phyloP scores from a whole-genome alignment of 2,888 invertebrate genomes.

The Hemaris fuciformis region DNA sequence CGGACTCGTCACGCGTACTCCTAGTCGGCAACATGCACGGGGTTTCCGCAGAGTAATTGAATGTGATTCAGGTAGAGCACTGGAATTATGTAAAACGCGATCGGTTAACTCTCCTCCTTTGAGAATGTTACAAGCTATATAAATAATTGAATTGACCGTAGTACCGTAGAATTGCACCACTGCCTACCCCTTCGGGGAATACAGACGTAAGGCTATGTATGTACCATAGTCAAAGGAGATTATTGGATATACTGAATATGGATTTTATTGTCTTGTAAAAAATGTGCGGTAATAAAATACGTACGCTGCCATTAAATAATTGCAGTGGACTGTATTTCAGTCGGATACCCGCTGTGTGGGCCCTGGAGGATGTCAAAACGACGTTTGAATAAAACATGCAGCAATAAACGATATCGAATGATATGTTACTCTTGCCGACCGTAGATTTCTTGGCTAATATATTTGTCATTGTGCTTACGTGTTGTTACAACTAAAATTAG shows the following conservation, averaged over 20 bases:
- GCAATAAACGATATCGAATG: not conserved
- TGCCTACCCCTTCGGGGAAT: not conserved
- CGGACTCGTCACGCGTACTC: not conserved
- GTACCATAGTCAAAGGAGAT: too few species aligned
- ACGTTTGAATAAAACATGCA: not conserved
- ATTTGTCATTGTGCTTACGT: not conserved
- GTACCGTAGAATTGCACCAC: not conserved
- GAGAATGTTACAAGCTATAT: not conserved
- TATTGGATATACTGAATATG: too few species aligned
- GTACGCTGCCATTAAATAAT: not conserved
- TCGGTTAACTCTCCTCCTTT: not conserved
- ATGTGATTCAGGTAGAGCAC: not conserved
- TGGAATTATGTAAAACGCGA: conserved; percentile 4
- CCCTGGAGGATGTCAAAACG: not conserved
- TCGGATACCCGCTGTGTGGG: not conserved
- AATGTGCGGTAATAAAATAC: too few species aligned
- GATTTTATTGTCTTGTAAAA: too few species aligned
- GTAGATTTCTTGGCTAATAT: not conserved
- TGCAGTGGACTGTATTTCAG: not conserved
- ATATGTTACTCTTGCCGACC: not conserved
- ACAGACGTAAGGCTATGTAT: too few species aligned
- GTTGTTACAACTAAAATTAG: too few species aligned
- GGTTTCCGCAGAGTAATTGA: conserved; percentile 11
- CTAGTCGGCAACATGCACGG: conserved; percentile 1
- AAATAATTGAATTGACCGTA: not conserved